These are phyloP conservation scores for Orthonychiurus folsomi DNA, from an alignment of 2,888 invertebrate species.

Conservation along the genomic window DNA sequence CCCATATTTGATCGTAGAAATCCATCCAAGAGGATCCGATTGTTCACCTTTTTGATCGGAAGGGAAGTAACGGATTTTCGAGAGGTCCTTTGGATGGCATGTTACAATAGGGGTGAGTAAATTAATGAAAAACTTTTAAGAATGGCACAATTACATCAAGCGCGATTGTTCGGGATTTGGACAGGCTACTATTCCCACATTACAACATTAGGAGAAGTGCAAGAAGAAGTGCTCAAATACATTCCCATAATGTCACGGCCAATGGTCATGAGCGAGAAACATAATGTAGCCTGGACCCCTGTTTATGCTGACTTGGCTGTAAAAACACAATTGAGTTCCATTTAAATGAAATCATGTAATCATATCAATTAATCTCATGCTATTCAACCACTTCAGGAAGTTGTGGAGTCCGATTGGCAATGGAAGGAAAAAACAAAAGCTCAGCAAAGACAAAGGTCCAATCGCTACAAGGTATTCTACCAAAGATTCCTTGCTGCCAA, in stretches of 20 bases:
- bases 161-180: too few species aligned
- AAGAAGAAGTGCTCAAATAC: slow-evolving; percentile 94
- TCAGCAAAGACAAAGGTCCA: slow-evolving; percentile 62
- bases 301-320: slow-evolving; percentile 90
- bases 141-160: too few species aligned
- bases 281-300: slow-evolving; percentile 94
- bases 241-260: slow-evolving; percentile 95
- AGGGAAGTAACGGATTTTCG: slow-evolving; percentile 86
- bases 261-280: slow-evolving; percentile 58
- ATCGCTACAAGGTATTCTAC: slow-evolving; percentile 33
- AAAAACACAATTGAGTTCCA: slow-evolving; percentile 35
- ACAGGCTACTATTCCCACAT: slow-evolving; percentile 91
- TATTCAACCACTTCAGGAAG: slow-evolving; percentile 53
- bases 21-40: slow-evolving; percentile 61
- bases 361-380: too few species aligned
- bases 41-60: slow-evolving; percentile 97
- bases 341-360: background rate
- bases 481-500: slow-evolving; percentile 11
- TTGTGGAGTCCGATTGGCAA: slow-evolving; percentile 79
- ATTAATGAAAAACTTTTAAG: too few species aligned
- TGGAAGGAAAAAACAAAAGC: slow-evolving; percentile 77
- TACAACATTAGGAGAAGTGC: slow-evolving; percentile 91
- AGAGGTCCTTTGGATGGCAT: slow-evolving; percentile 97
- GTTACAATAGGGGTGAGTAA: slow-evolving; percentile 84
- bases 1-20: slow-evolving; percentile 65